Conservation (phyloP, 2,888 invertebrate genomes). For the Diloba caeruleocephala region DNA sequence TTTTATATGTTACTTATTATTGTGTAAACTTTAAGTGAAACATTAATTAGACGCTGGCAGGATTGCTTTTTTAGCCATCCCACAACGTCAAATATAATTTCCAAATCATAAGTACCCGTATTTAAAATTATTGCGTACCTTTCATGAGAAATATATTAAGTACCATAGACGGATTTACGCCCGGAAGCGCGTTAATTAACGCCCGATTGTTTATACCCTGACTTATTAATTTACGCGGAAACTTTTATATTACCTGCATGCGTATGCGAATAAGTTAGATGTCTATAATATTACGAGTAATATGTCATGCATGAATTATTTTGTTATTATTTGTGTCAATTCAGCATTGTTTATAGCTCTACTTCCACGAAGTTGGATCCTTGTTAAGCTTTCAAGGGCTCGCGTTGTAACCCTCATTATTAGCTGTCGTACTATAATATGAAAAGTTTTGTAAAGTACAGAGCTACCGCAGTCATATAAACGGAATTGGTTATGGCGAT, state of each 20-base stretch:
- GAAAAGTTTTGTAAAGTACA: slow-evolving; percentile 70
- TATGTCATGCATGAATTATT: background rate
- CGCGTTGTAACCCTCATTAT: slow-evolving; percentile 67
- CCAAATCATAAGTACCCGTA: slow-evolving; percentile 21
- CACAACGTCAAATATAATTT: slow-evolving; percentile 31
- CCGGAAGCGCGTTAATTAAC: slow-evolving; percentile 48
- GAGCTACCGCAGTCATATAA: slow-evolving; percentile 63
- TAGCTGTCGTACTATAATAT: slow-evolving; percentile 66
- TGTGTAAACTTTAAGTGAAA: too few relatives aligned
- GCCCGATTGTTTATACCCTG: slow-evolving; percentile 31
- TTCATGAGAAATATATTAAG: slow-evolving; percentile 33
- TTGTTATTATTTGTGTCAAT: slow-evolving; percentile 9
- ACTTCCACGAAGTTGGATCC: slow-evolving; percentile 61
- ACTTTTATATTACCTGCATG: slow-evolving; percentile 23
- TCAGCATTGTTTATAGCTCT: slow-evolving; percentile 58
- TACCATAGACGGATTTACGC: slow-evolving; percentile 31
- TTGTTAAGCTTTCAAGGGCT: slow-evolving; percentile 67
- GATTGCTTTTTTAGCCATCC: slow-evolving; percentile 13
- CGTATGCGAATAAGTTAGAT: background rate
- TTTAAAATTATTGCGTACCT: slow-evolving; percentile 34
- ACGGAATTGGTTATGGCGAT: slow-evolving; percentile 74
- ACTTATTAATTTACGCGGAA: slow-evolving; percentile 31
- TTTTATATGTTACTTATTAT: too few relatives aligned
- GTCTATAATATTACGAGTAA: background rate
- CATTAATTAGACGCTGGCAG: too few relatives aligned